Conservation (phyloP, 2,888 invertebrate genomes). For the Cactoblastis cactorum region DNA sequence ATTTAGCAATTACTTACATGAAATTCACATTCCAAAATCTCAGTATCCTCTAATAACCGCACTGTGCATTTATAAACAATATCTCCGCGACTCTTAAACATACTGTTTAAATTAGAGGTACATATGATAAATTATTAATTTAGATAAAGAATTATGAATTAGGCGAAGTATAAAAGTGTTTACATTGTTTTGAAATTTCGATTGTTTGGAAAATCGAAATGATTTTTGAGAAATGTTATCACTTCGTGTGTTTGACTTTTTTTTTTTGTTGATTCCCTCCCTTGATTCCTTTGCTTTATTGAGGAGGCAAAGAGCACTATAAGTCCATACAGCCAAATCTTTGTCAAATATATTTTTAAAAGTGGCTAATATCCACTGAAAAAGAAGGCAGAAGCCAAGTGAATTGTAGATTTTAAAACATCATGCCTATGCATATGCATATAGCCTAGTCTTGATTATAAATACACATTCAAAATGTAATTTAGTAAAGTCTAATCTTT, state of each 20-base stretch:
- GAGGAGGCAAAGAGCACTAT: too few relatives aligned
- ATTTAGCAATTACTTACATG: slow-evolving; percentile 70
- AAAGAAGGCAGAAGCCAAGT: too few relatives aligned
- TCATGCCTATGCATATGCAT: too few relatives aligned
- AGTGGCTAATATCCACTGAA: too few relatives aligned
- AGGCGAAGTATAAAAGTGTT: neutral
- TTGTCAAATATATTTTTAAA: too few relatives aligned
- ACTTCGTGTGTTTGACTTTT: slow-evolving; percentile 27
- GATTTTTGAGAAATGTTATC: slow-evolving; percentile 17
- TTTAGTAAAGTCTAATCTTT: too few relatives aligned
- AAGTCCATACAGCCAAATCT: too few relatives aligned
- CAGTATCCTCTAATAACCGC: slow-evolving; percentile 92
- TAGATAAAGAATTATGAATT: neutral
- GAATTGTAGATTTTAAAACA: too few relatives aligned
- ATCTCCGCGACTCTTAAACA: slow-evolving; percentile 86
- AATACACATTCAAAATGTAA: too few relatives aligned
- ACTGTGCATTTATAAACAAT: slow-evolving; percentile 93
- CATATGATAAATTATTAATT: neutral
- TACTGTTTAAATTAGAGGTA: slow-evolving; percentile 36
- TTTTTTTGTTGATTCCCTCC: too few relatives aligned
- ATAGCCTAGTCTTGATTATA: too few relatives aligned
- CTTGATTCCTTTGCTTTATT: too few relatives aligned
- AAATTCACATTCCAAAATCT: slow-evolving; percentile 95
- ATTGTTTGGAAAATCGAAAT: slow-evolving; percentile 42
- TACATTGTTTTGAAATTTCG: slow-evolving; percentile 25